Conservation (phyloP, 2,113 vertebrate genomes). For the Nestor notabilis region DNA sequence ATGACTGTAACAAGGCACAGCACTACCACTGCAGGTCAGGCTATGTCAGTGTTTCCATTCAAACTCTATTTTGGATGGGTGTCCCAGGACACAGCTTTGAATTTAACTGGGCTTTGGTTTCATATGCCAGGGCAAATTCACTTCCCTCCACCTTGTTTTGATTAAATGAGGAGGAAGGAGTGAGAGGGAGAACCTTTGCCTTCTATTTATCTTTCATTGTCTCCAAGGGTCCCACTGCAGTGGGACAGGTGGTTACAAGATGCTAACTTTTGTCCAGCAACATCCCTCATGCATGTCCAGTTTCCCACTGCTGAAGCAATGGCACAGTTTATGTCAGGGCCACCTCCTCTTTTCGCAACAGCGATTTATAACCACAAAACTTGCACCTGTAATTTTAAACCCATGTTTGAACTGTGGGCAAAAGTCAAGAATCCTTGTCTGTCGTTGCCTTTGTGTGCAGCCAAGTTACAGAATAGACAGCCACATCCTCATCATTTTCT, state of each 20-base stretch:
- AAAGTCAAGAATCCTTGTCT: neutral
- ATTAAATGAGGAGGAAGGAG: neutral
- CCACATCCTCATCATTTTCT: neutral
- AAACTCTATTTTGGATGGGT: neutral
- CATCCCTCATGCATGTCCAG: neutral
- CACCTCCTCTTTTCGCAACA: neutral
- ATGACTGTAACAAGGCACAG: neutral
- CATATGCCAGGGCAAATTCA: neutral
- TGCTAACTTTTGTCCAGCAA: neutral
- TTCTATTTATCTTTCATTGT: conserved; percentile 26
- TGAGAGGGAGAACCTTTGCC: neutral
- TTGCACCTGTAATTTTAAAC: conserved; percentile 38
- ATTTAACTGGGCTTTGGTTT: neutral
- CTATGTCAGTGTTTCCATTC: neutral
- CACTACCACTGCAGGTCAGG: neutral
- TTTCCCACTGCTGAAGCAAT: neutral
- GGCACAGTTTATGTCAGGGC: neutral
- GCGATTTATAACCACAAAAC: neutral
- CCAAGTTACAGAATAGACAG: neutral
- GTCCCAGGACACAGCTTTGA: neutral
- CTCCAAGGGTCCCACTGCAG: neutral
- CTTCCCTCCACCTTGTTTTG: neutral
- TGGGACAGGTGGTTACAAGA: conserved; percentile 8
- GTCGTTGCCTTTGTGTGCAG: neutral
- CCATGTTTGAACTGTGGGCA: neutral